Percentiles rank a stretch among this genome's conserved stretches.
phyloP scores from a whole-genome alignment of 1,140 invertebrate species.

The Drosophila nebulosa region DNA sequence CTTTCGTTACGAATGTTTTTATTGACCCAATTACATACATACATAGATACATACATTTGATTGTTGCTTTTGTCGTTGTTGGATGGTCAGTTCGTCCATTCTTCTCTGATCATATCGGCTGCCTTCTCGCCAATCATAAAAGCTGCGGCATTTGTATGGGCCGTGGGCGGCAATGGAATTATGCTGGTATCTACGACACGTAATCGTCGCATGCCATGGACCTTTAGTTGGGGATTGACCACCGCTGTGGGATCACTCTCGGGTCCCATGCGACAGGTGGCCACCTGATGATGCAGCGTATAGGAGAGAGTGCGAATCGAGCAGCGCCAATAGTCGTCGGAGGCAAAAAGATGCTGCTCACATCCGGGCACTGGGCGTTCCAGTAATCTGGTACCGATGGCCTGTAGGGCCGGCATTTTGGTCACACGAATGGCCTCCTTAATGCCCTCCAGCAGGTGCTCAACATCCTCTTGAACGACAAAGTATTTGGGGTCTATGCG shows the following conservation, averaged over 20 bases:
- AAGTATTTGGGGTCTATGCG: slow-evolving; percentile 90
- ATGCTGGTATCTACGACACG: slow-evolving; percentile 89
- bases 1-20: slow-evolving; percentile 57
- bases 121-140: slow-evolving; percentile 94
- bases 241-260: slow-evolving; percentile 85
- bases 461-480: slow-evolving; percentile 83
- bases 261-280: slow-evolving; percentile 91
- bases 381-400: slow-evolving; percentile 81
- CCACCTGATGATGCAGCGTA: slow-evolving; percentile 87
- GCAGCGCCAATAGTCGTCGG: slow-evolving; percentile 89
- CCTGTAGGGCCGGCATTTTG: slow-evolving; percentile 84
- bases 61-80: not conserved
- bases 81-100: slow-evolving; percentile 80
- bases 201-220: slow-evolving; percentile 87
- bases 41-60: not conserved
- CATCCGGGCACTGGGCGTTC: slow-evolving; percentile 85
- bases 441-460: slow-evolving; percentile 86
- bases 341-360: slow-evolving; percentile 82
- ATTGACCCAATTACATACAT: slow-evolving; percentile 57
- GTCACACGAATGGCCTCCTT: slow-evolving; percentile 85
- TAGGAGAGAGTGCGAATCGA: slow-evolving; percentile 84
- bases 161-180: slow-evolving; percentile 86
- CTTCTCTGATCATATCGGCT: slow-evolving; percentile 88
- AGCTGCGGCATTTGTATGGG: slow-evolving; percentile 87
- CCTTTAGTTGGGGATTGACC: slow-evolving; percentile 87